Percentiles rank a stretch among this genome's conserved stretches.
These are phyloP conservation scores for Geophilus truncorum DNA, from an alignment of 2,888 invertebrate genomes.

Conservation along the genomic window DNA sequence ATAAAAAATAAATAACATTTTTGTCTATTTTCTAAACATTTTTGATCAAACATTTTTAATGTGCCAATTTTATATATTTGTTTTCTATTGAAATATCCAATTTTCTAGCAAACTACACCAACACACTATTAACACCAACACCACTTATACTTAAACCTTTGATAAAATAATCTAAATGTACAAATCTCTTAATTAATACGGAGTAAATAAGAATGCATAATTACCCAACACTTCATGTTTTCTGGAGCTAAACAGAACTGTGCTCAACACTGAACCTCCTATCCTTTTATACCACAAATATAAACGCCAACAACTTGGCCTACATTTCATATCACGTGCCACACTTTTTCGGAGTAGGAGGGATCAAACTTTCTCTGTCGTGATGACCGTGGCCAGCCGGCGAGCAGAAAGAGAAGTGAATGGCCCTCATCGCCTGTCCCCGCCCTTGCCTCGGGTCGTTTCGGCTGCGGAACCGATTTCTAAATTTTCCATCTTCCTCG, in stretches of 20 bases:
- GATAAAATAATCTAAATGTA: no score
- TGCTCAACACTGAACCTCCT: not conserved
- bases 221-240: not conserved
- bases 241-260: not conserved
- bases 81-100: no score
- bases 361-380: slow-evolving; percentile 1
- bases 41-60: no score
- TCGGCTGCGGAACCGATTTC: not conserved
- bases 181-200: no score
- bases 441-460: not conserved
- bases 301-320: not conserved
- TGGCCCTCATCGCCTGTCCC: not conserved
- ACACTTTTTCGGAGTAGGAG: not conserved
- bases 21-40: no score
- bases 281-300: not conserved
- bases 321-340: not conserved
- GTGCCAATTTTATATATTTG: no score
- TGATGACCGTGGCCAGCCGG: not conserved
- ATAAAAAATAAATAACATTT: no score
- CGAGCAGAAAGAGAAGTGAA: not conserved
- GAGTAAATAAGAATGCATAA: no score
- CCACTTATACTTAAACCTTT: not conserved
- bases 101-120: no score
- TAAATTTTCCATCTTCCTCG: not conserved
- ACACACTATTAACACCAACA: no score